Base-by-base conservation (phyloP, 1,140 invertebrate species). In the Hestina assimilis region DNA sequence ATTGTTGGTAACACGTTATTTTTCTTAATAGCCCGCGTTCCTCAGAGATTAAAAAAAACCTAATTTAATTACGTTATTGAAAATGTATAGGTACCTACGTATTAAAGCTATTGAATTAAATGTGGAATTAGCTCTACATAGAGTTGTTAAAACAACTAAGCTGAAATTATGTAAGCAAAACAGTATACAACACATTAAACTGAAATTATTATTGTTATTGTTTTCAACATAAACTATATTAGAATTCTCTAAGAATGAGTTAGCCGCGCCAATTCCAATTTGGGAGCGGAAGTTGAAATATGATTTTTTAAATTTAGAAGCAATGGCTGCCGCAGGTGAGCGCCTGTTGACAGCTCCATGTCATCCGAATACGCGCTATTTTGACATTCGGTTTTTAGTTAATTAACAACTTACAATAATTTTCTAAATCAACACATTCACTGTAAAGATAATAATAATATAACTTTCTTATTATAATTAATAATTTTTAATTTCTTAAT, bases 261-360 rank as follows among this genome's bases (percentile, higher is more conserved):
- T 59, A 52, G 61, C 52, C 60, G 80, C 75, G 74, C 77, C 75
- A 82, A 83, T 82, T 82, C 77, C 75, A 77, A 79, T 81, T 85
- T 59, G 64, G 66, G 79, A 86, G 63, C 83, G 83, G 84, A 86
- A 83, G 81, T 86, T 69, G 73, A 76, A 79, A 83, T 82, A 80
- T 83, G 74, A 82, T 68, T 87, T 86, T 84, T 85, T 84, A 86
- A 83, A 79, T 71, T 83, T 84, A 84, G 83, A 77, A 73, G 63
- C 72, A 68, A 70, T 66, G 66, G 55, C 67, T 67, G 64, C 58
- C 75, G 79, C 84, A 87, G 84, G 84, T 87, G 84, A 80, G 78
- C 75, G 51, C 45, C 47, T 68, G 76, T 53, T 69, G 75, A 83
- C 73, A 76, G 73, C 66, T 43, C 65, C 66, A 69, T 68, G 69